Conservation (phyloP, 2,888 invertebrate species). For the Clivina fossor region DNA sequence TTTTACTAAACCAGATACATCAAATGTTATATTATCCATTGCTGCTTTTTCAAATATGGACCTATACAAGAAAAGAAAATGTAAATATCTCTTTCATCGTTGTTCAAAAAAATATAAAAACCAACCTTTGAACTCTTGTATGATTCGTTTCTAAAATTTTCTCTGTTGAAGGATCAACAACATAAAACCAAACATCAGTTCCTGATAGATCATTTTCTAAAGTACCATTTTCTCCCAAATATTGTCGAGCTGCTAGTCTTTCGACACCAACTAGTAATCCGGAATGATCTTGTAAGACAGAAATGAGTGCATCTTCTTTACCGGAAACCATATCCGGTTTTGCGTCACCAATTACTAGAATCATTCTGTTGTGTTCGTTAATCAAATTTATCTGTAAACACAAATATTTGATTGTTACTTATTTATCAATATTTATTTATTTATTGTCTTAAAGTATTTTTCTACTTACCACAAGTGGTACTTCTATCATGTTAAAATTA, state of each 20-base stretch:
- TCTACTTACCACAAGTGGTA: constrained; percentile 65
- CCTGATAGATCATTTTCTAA: constrained; percentile 69
- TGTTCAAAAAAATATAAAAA: constrained; percentile 40
- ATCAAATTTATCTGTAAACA: constrained; percentile 71
- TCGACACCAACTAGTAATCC: constrained; percentile 80
- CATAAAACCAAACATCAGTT: constrained; percentile 87
- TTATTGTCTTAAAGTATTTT: constrained; percentile 41
- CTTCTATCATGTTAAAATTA: constrained; percentile 64
- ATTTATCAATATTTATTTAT: constrained; percentile 5
- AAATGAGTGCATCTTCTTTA: constrained; percentile 59
- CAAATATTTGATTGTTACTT: constrained; percentile 9
- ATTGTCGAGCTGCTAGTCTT: constrained; percentile 77
- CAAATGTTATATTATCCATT: constrained; percentile 67
- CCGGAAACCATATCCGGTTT: constrained; percentile 68
- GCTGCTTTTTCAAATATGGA: constrained; percentile 63
- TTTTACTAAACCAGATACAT: constrained; percentile 67
- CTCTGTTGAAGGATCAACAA: constrained; percentile 77
- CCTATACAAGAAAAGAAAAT: constrained; percentile 49
- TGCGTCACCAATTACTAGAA: constrained; percentile 74
- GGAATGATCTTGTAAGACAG: constrained; percentile 70
- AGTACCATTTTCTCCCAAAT: constrained; percentile 72
- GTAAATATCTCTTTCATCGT: too few relatives aligned
- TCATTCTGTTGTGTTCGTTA: constrained; percentile 73
- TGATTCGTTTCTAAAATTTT: constrained; percentile 73
- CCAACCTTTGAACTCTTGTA: constrained; percentile 67